A percentile compares a stretch with the other conserved stretches of the same genome.
Conservation (phyloP, 2,113 vertebrate species). For the Amphiprion percula region DNA sequence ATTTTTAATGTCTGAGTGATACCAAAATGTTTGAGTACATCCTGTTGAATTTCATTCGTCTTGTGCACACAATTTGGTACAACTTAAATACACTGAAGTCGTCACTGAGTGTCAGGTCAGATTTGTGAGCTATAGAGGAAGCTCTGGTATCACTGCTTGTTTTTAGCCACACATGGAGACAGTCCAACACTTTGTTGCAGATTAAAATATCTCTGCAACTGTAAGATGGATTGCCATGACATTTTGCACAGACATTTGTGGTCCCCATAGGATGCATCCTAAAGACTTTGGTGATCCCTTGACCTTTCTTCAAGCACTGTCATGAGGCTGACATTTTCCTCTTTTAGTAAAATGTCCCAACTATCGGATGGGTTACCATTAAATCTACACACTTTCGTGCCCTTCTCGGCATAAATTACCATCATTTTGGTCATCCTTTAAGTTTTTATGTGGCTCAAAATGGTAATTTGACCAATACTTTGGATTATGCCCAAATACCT, state of each 20-base stretch:
- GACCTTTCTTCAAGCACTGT: neutral
- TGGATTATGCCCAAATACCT: no score
- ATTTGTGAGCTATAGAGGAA: neutral
- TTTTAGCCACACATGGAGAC: neutral
- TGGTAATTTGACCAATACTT: no score
- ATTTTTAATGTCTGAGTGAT: neutral
- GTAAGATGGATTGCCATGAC: neutral
- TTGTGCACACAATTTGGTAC: neutral
- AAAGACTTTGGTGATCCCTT: neutral
- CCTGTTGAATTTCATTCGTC: conserved; percentile 18
- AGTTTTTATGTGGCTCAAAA: no score
- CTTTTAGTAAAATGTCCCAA: neutral
- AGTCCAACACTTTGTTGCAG: neutral
- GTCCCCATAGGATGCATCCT: neutral
- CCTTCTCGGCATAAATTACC: neutral
- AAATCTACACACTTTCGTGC: neutral
- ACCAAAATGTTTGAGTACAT: neutral
- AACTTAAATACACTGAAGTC: neutral
- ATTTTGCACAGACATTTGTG: neutral
- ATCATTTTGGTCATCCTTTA: neutral
- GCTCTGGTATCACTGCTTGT: neutral
- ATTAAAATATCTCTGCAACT: neutral
- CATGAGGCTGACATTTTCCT: neutral
- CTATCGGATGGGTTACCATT: neutral
- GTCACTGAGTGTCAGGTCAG: neutral